Evolutionary conservation across 2,888 invertebrate species (phyloP).

Genomic region (Agonopterix heracliana): DNA sequence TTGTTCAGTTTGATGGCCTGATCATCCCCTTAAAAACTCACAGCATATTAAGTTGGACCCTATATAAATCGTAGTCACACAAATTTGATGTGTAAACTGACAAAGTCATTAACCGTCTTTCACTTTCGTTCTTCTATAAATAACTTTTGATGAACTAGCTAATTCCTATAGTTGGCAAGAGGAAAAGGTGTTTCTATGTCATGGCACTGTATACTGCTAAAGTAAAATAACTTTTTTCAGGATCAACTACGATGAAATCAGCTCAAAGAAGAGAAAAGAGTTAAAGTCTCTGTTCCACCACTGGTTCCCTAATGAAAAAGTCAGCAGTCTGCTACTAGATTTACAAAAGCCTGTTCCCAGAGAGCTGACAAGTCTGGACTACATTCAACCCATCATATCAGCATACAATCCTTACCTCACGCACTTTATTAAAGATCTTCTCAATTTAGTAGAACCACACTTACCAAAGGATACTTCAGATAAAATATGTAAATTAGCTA

Average conservation of each 20-base stretch:
- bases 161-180: too few relatives aligned
- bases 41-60: too few relatives aligned
- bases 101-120: too few relatives aligned
- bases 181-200: too few relatives aligned
- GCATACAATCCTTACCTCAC: slow-evolving; percentile 54
- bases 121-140: too few relatives aligned
- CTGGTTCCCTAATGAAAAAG: slow-evolving; percentile 57
- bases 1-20: too few relatives aligned
- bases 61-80: too few relatives aligned
- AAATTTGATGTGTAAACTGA: too few relatives aligned
- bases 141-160: too few relatives aligned
- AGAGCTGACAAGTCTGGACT: slow-evolving; percentile 46
- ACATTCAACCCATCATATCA: slow-evolving; percentile 52
- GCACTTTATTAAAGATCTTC: slow-evolving; percentile 48
- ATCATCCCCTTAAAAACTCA: too few relatives aligned
- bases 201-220: too few relatives aligned
- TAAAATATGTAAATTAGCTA: slow-evolving; percentile 46
- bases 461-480: slow-evolving; percentile 34
- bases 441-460: slow-evolving; percentile 44
- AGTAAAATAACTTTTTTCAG: neutral
- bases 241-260: slow-evolving; percentile 14
- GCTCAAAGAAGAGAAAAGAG: slow-evolving; percentile 40
- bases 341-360: slow-evolving; percentile 47
- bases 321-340: slow-evolving; percentile 43
- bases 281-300: slow-evolving; percentile 46